phyloP scores from a whole-genome alignment of 2,888 invertebrate genomes.

The Bhutanitis thaidina region DNA sequence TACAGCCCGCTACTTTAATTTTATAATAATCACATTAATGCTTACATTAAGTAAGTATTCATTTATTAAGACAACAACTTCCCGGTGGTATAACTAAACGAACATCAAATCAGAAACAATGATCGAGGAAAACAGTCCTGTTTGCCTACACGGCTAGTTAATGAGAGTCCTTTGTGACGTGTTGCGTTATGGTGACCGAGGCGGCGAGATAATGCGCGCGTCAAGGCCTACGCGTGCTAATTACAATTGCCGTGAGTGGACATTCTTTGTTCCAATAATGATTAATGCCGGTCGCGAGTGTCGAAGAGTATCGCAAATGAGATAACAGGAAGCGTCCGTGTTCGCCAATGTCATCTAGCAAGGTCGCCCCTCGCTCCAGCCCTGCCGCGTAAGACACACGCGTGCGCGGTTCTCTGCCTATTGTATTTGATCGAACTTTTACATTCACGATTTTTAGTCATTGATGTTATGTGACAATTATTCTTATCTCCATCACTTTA shows the following conservation, averaged over 20 bases:
- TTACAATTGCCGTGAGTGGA: slow-evolving; percentile 78
- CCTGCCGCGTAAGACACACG: slow-evolving; percentile 19
- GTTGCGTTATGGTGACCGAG: slow-evolving; percentile 51
- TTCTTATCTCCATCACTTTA: no score
- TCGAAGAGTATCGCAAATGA: slow-evolving; percentile 67
- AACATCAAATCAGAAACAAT: slow-evolving; percentile 58
- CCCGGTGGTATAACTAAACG: slow-evolving; percentile 33
- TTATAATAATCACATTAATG: no score
- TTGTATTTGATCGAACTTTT: slow-evolving; percentile 21
- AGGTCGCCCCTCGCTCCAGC: slow-evolving; percentile 44
- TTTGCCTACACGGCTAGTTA: slow-evolving; percentile 46
- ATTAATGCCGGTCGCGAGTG: slow-evolving; percentile 70
- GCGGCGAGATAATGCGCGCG: slow-evolving; percentile 54
- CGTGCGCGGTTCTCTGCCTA: slow-evolving; percentile 11
- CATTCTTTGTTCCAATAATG: slow-evolving; percentile 79
- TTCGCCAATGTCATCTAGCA: slow-evolving; percentile 67
- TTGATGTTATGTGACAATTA: slow-evolving; percentile 13
- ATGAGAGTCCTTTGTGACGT: slow-evolving; percentile 67
- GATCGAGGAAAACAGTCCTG: slow-evolving; percentile 65
- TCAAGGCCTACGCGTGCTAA: slow-evolving; percentile 68
- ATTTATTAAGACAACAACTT: slow-evolving; percentile 28
- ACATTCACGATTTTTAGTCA: slow-evolving; percentile 25
- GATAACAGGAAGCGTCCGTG: slow-evolving; percentile 76
- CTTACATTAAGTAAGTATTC: not conserved
- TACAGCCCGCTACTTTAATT: no score